A percentile compares a stretch with the other conserved stretches of the same genome.
phyloP scores from a whole-genome alignment of 2,888 invertebrate genomes.

The Mimas tiliae region DNA sequence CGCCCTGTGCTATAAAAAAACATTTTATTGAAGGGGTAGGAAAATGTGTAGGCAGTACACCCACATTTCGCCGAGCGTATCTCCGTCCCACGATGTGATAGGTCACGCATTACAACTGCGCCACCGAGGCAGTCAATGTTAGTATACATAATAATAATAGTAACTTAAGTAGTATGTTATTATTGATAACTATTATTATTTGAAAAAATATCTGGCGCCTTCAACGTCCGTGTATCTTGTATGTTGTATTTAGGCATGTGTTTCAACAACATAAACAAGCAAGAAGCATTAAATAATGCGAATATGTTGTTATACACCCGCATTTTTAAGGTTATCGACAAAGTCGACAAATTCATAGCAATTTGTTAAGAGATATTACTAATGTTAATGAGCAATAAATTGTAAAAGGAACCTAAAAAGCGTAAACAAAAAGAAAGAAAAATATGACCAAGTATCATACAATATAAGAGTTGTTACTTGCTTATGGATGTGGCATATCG shows the following conservation, averaged over 20 bases:
- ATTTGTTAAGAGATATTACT: conserved; percentile 23
- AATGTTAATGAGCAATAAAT: conserved; percentile 23
- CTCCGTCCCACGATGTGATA: too few relatives aligned
- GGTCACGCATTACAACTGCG: too few relatives aligned
- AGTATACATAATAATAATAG: too few relatives aligned
- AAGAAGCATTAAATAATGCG: background rate
- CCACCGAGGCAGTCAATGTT: too few relatives aligned
- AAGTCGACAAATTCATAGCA: conserved; percentile 18
- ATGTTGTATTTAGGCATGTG: background rate
- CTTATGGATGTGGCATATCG: conserved; percentile 4
- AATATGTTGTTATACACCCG: background rate
- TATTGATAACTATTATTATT: too few relatives aligned
- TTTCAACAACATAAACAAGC: background rate
- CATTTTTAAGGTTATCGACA: background rate
- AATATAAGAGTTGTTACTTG: conserved; percentile 10
- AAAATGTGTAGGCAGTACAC: too few relatives aligned
- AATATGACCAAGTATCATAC: background rate
- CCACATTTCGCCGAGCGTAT: too few relatives aligned
- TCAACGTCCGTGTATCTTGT: too few relatives aligned
- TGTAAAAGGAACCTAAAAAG: conserved; percentile 16
- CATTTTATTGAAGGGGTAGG: too few relatives aligned
- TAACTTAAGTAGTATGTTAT: too few relatives aligned
- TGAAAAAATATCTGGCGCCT: too few relatives aligned
- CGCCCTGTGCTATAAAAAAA: too few relatives aligned
- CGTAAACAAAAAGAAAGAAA: conserved; percentile 11